These are phyloP conservation scores for Oryzias curvinotus DNA, from an alignment of 2,113 vertebrate genomes.

Conservation along the genomic window DNA sequence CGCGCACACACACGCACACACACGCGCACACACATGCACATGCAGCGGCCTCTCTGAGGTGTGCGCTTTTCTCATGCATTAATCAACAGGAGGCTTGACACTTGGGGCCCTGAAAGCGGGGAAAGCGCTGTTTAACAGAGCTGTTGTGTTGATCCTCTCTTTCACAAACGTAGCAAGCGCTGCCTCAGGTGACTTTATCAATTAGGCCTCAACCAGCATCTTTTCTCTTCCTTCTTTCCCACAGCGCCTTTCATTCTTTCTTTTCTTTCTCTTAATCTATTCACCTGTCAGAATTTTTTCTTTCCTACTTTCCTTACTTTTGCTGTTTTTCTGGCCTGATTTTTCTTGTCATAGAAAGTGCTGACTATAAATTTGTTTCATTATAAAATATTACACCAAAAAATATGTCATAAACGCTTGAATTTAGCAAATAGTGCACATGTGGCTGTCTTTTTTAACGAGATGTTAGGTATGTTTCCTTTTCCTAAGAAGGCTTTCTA, in stretches of 20 bases:
- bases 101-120: conserved; percentile 34
- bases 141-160: conserved; percentile 30
- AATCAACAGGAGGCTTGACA: conserved; percentile 68
- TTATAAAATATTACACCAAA: too few relatives aligned
- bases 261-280: conserved; percentile 13
- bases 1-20: background rate
- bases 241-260: background rate
- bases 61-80: conserved; percentile 62
- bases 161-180: conserved; percentile 19
- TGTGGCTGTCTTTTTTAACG: background rate
- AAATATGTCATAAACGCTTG: too few relatives aligned
- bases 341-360: too few relatives aligned
- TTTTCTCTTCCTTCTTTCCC: conserved; percentile 1
- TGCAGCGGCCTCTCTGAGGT: conserved; percentile 33
- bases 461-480: background rate
- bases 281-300: background rate
- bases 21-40: conserved; percentile 8
- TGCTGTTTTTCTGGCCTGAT: background rate
- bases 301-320: background rate
- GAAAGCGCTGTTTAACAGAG: conserved; percentile 35
- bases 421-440: too few relatives aligned
- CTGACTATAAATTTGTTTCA: too few relatives aligned
- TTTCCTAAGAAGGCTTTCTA: background rate
- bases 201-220: conserved; percentile 47
- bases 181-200: conserved; percentile 64